Conservation (phyloP, 2,888 invertebrate species). For the Cryptus viduatorius region DNA sequence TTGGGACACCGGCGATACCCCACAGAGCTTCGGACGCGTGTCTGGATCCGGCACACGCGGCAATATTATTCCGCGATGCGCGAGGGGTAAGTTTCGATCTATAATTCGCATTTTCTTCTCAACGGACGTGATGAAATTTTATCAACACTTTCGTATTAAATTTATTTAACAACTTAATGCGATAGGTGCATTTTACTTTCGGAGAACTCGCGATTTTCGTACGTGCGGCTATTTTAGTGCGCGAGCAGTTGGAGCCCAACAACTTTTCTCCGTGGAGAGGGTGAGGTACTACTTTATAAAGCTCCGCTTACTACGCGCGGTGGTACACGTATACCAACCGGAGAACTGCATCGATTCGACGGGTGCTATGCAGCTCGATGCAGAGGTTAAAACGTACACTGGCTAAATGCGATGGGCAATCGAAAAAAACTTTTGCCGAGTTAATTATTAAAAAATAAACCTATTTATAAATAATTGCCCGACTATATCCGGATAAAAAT, state of each 20-base stretch:
- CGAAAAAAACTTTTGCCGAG: not conserved
- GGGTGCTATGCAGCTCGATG: not conserved
- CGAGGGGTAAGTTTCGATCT: conserved; percentile 91
- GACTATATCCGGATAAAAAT: not conserved
- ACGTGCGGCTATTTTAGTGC: conserved; percentile 5
- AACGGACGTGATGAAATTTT: not conserved
- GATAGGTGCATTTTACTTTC: conserved; percentile 4
- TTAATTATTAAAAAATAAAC: not conserved
- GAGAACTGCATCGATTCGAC: conserved; percentile 42
- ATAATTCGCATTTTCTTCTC: not conserved
- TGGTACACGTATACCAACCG: conserved; percentile 29
- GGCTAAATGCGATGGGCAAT: not conserved
- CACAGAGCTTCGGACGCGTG: conserved; percentile 92
- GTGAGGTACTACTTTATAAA: not conserved
- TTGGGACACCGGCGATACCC: conserved; percentile 87
- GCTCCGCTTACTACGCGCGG: conserved; percentile 28
- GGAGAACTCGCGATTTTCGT: not conserved
- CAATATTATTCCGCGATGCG: conserved; percentile 96
- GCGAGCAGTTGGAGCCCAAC: not conserved
- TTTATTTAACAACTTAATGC: not conserved
- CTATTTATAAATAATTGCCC: not conserved
- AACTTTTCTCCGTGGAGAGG: conserved; percentile 1
- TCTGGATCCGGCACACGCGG: conserved; percentile 95
- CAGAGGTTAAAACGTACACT: not conserved
- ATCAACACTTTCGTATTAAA: not conserved